Percentiles rank a stretch among this genome's conserved stretches.
Conservation (phyloP, 2,797 vertebrate genomes). For the Miopithecus talapoin region DNA sequence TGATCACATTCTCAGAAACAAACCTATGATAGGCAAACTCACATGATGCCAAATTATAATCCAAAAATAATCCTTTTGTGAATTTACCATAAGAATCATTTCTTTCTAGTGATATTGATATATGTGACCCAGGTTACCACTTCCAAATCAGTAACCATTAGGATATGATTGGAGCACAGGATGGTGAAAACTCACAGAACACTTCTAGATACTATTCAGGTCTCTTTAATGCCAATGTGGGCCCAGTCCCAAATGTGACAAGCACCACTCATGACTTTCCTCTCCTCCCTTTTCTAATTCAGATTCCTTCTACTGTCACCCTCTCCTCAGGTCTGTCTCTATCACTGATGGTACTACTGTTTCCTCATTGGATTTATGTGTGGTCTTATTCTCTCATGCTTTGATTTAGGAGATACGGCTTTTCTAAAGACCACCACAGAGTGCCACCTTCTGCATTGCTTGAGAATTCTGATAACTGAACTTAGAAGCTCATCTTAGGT, state of each 20-base stretch:
- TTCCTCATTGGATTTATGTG: not conserved
- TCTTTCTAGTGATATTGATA: not conserved
- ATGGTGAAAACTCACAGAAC: not conserved
- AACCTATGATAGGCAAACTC: not conserved
- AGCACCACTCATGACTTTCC: not conserved
- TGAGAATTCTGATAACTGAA: not conserved
- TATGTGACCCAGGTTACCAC: too few relatives aligned
- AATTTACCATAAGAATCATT: not conserved
- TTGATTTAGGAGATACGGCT: not conserved
- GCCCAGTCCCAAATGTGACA: not conserved
- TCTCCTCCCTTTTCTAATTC: not conserved
- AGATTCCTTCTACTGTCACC: rapidly evolving
- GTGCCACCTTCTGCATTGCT: not conserved
- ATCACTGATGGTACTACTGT: too few relatives aligned
- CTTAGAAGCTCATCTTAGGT: not conserved
- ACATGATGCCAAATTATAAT: not conserved
- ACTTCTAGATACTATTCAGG: not conserved
- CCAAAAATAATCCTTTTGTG: not conserved
- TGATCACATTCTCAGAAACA: not conserved
- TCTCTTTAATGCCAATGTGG: not conserved
- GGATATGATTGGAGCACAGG: not conserved
- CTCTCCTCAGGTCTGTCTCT: too few relatives aligned
- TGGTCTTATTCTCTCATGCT: too few relatives aligned
- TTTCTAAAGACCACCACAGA: not conserved
- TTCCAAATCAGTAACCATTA: not conserved